Evolutionary conservation across 2,888 invertebrate species (phyloP).

Genomic region (Tridacna gigas): DNA sequence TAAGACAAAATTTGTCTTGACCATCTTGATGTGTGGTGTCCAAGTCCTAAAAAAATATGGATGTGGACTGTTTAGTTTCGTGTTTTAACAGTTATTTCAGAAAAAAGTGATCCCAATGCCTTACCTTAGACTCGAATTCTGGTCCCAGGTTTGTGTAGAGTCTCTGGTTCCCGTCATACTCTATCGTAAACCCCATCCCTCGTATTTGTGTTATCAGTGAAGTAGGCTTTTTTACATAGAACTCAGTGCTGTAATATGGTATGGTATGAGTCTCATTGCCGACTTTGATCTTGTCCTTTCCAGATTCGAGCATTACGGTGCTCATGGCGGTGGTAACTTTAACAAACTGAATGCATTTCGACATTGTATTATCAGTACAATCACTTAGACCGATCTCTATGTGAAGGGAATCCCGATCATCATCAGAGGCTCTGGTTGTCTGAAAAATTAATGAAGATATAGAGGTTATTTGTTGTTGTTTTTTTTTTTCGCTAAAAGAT

Average conservation of each 20-base stretch:
- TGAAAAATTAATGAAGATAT: background rate
- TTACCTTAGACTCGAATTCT: conserved; percentile 56
- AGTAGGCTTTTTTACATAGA: conserved; percentile 70
- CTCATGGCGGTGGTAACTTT: conserved; percentile 27
- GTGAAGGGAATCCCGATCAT: background rate
- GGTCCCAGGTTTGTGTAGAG: conserved; percentile 55
- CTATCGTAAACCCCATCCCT: conserved; percentile 71
- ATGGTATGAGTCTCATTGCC: background rate
- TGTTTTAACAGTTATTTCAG: too few relatives aligned
- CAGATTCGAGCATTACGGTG: conserved; percentile 7
- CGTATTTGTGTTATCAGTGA: conserved; percentile 62
- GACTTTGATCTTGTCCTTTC: background rate
- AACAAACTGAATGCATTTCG: conserved; percentile 44
- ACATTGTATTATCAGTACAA: background rate
- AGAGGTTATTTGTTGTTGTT: too few relatives aligned
- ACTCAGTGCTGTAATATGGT: conserved; percentile 27
- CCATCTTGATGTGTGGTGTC: too few relatives aligned
- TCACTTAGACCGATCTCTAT: background rate
- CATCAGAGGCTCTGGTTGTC: background rate
- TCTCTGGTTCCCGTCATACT: conserved; percentile 44
- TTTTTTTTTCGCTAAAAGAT: too few relatives aligned
- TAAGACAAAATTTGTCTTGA: too few relatives aligned
- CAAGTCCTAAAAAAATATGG: too few relatives aligned
- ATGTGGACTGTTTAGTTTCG: too few relatives aligned
- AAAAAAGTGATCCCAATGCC: background rate